Conservation (phyloP, 2,113 vertebrate genomes). For the Trinectes maculatus region DNA sequence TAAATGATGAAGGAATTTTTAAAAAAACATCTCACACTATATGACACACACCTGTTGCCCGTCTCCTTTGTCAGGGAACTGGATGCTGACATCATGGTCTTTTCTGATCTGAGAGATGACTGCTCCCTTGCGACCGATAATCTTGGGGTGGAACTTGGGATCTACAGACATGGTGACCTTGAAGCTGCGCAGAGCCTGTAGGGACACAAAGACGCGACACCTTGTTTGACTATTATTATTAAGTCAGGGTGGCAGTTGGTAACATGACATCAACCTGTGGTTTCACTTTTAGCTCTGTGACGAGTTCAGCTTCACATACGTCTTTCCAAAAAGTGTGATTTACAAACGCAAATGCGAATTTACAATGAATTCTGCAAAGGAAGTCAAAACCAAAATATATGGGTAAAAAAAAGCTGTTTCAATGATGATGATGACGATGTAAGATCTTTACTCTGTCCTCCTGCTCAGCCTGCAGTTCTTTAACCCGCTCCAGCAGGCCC, state of each 20-base stretch:
- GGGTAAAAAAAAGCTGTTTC: too few relatives aligned
- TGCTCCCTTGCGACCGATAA: slow-evolving; percentile 86
- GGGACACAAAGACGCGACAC: not conserved
- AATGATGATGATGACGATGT: not conserved
- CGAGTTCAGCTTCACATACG: too few relatives aligned
- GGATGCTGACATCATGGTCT: slow-evolving; percentile 85
- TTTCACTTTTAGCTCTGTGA: too few relatives aligned
- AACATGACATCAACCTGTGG: too few relatives aligned
- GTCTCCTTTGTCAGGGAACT: slow-evolving; percentile 87
- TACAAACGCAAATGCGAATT: too few relatives aligned
- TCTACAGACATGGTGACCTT: slow-evolving; percentile 83
- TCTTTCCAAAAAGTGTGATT: too few relatives aligned
- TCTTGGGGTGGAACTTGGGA: slow-evolving; percentile 86
- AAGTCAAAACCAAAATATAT: not conserved
- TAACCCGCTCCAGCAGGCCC: slow-evolving; percentile 80
- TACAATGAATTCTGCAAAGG: too few relatives aligned
- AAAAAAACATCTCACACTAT: too few relatives aligned
- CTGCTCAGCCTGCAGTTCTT: slow-evolving; percentile 84
- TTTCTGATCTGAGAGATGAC: slow-evolving; percentile 87
- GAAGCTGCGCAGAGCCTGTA: slow-evolving; percentile 84
- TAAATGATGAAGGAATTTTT: too few relatives aligned
- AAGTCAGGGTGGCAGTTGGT: too few relatives aligned
- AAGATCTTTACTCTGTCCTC: slow-evolving; percentile 80
- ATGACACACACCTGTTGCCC: slow-evolving; percentile 82
- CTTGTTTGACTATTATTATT: too few relatives aligned